Evolutionary conservation across 2,797 vertebrate genomes (phyloP).

Genomic region (Amblyraja radiata): DNA sequence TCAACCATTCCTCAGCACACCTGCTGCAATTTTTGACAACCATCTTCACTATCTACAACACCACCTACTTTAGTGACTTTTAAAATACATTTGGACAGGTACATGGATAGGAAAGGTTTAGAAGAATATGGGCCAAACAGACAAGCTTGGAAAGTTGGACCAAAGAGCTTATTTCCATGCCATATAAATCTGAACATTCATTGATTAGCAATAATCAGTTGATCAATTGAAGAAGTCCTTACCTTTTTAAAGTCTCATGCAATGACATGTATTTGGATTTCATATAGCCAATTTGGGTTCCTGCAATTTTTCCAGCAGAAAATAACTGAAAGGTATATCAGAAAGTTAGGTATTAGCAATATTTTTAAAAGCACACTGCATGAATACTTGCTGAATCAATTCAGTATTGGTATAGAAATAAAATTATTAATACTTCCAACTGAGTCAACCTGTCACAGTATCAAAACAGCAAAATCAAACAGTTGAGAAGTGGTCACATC

Average conservation of each 20-base stretch:
- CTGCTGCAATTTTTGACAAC: too few species aligned
- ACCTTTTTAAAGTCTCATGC: conserved; percentile 66
- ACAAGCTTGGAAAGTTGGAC: too few species aligned
- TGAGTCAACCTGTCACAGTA: neutral
- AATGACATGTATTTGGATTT: conserved; percentile 63
- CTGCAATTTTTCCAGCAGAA: conserved; percentile 61
- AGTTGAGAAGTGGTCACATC: neutral
- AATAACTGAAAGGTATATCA: conserved; percentile 55
- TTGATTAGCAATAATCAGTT: neutral
- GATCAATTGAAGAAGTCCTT: conserved; percentile 40
- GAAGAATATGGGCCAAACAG: too few species aligned
- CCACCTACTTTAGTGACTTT: too few species aligned
- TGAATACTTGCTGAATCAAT: neutral
- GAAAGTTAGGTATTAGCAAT: neutral
- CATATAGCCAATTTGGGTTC: conserved; percentile 58
- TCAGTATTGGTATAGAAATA: neutral
- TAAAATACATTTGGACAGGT: too few species aligned
- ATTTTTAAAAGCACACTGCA: neutral
- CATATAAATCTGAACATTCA: neutral
- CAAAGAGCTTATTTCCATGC: too few species aligned
- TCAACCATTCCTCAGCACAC: too few species aligned
- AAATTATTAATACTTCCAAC: neutral
- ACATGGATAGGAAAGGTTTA: too few species aligned
- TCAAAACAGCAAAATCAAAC: neutral
- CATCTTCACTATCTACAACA: too few species aligned